Conservation (phyloP, 1,140 invertebrate genomes). For the Drosophila mojavensis region DNA sequence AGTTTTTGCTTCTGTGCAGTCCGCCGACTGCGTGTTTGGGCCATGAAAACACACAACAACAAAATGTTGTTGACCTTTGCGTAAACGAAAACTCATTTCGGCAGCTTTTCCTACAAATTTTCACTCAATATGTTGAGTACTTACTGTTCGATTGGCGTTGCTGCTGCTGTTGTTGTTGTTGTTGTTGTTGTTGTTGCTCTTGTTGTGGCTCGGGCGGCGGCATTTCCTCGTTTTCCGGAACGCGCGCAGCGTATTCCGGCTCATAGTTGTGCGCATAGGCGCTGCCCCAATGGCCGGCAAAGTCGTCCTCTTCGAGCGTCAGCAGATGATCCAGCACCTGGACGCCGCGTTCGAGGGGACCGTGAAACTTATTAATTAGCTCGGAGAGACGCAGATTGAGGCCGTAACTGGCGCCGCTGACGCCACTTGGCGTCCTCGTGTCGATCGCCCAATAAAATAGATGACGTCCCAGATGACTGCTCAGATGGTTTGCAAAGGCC, state of each 20-base stretch:
- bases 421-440: constrained; percentile 41
- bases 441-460: constrained; percentile 84
- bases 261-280: constrained; percentile 81
- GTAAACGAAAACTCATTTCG: constrained; percentile 32
- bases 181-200: not conserved
- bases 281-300: constrained; percentile 81
- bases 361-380: constrained; percentile 84
- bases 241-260: constrained; percentile 65
- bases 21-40: constrained; percentile 6
- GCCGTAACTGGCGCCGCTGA: constrained; percentile 76
- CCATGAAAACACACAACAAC: constrained; percentile 42
- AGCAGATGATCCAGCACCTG: constrained; percentile 85
- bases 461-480: constrained; percentile 84
- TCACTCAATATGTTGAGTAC: constrained; percentile 27
- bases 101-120: constrained; percentile 9
- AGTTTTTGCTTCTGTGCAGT: constrained; percentile 53
- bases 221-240: constrained; percentile 71
- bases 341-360: constrained; percentile 83
- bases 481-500: constrained; percentile 78
- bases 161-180: constrained; percentile 15
- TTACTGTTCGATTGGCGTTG: constrained; percentile 51
- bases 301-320: constrained; percentile 84
- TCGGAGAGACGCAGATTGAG: constrained; percentile 85
- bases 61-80: constrained; percentile 70
- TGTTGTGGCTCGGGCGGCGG: constrained; percentile 50